Evolutionary conservation across 2,113 vertebrate genomes (phyloP).

Genomic region (Bagarius yarrelli): DNA sequence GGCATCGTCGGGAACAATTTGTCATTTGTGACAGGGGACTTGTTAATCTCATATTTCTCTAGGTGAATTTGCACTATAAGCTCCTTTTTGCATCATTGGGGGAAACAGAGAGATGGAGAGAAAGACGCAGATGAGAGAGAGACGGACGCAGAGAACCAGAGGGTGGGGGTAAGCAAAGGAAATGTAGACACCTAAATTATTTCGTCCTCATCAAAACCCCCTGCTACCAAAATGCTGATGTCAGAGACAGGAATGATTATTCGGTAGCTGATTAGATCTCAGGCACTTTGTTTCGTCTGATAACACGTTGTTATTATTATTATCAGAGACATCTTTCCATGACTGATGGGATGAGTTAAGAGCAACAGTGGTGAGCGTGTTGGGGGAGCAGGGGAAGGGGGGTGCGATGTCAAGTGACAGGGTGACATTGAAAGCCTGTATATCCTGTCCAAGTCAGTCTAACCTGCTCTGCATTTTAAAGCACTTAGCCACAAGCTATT

Average conservation of each 20-base stretch:
- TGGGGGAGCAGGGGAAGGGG: no score
- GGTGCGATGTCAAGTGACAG: neutral
- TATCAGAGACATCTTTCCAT: slow-evolving; percentile 65
- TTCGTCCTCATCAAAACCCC: slow-evolving; percentile 50
- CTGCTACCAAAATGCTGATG: slow-evolving; percentile 49
- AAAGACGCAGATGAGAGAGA: slow-evolving; percentile 27
- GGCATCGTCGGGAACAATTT: slow-evolving; percentile 42
- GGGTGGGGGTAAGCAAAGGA: neutral
- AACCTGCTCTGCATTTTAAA: neutral
- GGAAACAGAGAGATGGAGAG: slow-evolving; percentile 30
- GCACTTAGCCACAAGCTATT: slow-evolving; percentile 35
- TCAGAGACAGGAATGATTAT: slow-evolving; percentile 47
- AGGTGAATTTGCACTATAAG: slow-evolving; percentile 56
- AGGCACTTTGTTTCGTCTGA: slow-evolving; percentile 61
- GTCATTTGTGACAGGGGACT: slow-evolving; percentile 50
- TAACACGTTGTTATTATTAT: slow-evolving; percentile 64
- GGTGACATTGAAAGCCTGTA: slow-evolving; percentile 61
- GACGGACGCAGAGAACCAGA: neutral
- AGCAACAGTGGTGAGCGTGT: neutral
- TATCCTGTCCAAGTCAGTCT: neutral
- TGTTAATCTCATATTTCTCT: slow-evolving; percentile 62
- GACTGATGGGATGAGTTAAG: slow-evolving; percentile 53
- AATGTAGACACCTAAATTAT: slow-evolving; percentile 44
- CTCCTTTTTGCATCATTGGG: slow-evolving; percentile 50
- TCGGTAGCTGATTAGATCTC: slow-evolving; percentile 64